A percentile compares a stretch with the other conserved stretches of the same genome.
Evolutionary conservation across 2,113 vertebrate species (phyloP).

Genomic region (Tychaedon coryphoeus): DNA sequence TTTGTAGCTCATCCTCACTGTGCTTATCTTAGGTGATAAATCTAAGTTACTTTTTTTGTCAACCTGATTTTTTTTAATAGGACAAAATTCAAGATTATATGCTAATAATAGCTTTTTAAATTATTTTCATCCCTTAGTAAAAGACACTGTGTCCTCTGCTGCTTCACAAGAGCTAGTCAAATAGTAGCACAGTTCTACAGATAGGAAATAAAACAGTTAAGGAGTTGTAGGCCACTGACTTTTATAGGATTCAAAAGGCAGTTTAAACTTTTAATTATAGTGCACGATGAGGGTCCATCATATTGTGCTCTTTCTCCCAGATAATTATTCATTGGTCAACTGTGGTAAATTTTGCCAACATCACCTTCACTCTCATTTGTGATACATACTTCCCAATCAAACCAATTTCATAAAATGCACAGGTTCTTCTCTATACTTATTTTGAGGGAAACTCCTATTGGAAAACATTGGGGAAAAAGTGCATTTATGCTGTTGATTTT

Average conservation of each 20-base stretch:
- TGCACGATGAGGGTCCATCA: not conserved
- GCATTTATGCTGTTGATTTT: not conserved
- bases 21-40: not conserved
- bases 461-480: not conserved
- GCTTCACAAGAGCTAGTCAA: not conserved
- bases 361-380: slow-evolving; percentile 34
- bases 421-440: not conserved
- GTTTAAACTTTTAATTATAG: slow-evolving; percentile 49
- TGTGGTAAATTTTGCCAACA: slow-evolving; percentile 8
- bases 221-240: not conserved
- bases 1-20: not conserved
- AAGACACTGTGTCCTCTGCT: slow-evolving; percentile 13
- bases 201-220: not conserved
- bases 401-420: not conserved
- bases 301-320: not conserved
- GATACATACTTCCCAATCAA: not conserved
- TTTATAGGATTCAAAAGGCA: slow-evolving; percentile 40
- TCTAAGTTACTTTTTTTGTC: not conserved
- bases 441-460: not conserved
- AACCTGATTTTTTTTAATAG: not conserved
- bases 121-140: not conserved
- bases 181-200: not conserved
- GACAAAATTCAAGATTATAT: not conserved
- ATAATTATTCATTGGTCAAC: slow-evolving; percentile 40
- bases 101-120: not conserved